A percentile compares a stretch with the other conserved stretches of the same genome.
Evolutionary conservation across 2,888 invertebrate genomes (phyloP).

Genomic region (Chironomus riparius): DNA sequence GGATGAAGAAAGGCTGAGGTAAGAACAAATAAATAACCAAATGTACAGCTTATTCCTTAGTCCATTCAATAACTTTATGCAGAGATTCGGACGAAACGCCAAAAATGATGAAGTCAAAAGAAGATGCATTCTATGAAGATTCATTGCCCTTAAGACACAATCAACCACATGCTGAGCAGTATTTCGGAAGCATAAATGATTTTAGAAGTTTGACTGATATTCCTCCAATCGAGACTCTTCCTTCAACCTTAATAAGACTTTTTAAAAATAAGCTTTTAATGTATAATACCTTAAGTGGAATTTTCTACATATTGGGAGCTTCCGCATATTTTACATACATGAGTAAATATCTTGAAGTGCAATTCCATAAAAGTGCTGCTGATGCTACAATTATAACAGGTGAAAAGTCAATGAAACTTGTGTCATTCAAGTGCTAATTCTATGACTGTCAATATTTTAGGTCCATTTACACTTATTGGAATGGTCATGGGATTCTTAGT

Average conservation of each 20-base stretch:
- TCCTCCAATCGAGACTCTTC: slow-evolving; percentile 44
- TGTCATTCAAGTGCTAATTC: too few relatives aligned
- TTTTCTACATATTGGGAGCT: slow-evolving; percentile 55
- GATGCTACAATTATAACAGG: slow-evolving; percentile 56
- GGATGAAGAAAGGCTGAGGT: not conserved
- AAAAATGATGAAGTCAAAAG: not conserved
- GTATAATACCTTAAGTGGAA: slow-evolving; percentile 54
- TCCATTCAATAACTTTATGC: not conserved
- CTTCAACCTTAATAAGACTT: slow-evolving; percentile 49
- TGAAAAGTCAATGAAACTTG: too few relatives aligned
- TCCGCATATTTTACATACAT: slow-evolving; percentile 61
- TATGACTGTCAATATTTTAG: too few relatives aligned
- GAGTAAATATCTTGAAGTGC: slow-evolving; percentile 66
- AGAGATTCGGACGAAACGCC: not conserved
- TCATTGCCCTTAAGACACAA: not conserved
- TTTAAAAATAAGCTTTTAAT: slow-evolving; percentile 56
- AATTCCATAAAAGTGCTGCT: slow-evolving; percentile 56
- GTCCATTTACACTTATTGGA: slow-evolving; percentile 49
- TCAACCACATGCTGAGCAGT: not conserved
- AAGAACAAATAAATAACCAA: not conserved
- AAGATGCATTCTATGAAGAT: slow-evolving; percentile 4
- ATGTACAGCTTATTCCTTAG: too few relatives aligned
- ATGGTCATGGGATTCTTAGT: slow-evolving; percentile 52
- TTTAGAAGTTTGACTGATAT: slow-evolving; percentile 7
- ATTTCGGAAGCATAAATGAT: not conserved